Evolutionary conservation across 2,888 invertebrate genomes (phyloP).

Genomic region (Lasioglossum vierecki): DNA sequence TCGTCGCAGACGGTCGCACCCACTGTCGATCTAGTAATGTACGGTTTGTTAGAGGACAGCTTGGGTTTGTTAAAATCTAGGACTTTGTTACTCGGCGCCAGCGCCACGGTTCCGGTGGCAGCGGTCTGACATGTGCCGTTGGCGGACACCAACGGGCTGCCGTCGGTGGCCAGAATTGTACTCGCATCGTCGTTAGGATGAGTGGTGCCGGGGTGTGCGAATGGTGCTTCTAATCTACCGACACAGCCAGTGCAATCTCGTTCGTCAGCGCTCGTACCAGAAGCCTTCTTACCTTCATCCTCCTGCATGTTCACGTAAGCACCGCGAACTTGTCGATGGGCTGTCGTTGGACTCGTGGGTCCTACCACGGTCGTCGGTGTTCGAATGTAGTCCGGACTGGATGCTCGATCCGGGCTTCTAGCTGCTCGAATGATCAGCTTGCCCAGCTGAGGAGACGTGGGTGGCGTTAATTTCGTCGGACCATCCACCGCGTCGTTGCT

Average conservation of each 20-base stretch:
- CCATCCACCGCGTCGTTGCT: slow-evolving; percentile 83
- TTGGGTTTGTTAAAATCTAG: slow-evolving; percentile 37
- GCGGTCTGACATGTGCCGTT: slow-evolving; percentile 46
- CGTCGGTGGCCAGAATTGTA: slow-evolving; percentile 37
- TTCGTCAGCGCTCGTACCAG: slow-evolving; percentile 66
- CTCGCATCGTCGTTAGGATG: slow-evolving; percentile 51
- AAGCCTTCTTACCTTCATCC: slow-evolving; percentile 88
- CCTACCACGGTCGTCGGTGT: slow-evolving; percentile 88
- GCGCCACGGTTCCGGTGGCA: slow-evolving; percentile 21
- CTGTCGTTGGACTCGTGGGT: slow-evolving; percentile 84
- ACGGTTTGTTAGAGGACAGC: slow-evolving; percentile 38
- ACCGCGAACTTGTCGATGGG: slow-evolving; percentile 85
- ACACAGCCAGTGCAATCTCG: slow-evolving; percentile 77
- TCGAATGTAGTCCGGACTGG: slow-evolving; percentile 82
- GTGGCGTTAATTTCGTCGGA: slow-evolving; percentile 81
- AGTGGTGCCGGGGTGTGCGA: slow-evolving; percentile 34
- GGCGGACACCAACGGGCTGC: slow-evolving; percentile 66
- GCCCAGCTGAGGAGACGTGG: slow-evolving; percentile 88
- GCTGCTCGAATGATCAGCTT: slow-evolving; percentile 88
- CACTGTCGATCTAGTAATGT: slow-evolving; percentile 32
- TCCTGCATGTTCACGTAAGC: slow-evolving; percentile 91
- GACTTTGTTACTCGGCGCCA: slow-evolving; percentile 55
- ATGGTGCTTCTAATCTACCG: slow-evolving; percentile 75
- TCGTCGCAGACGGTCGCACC: slow-evolving; percentile 66
- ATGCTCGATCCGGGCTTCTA: slow-evolving; percentile 80